These are phyloP conservation scores for Prionace glauca DNA, from an alignment of 2,797 vertebrate genomes.

Conservation along the genomic window DNA sequence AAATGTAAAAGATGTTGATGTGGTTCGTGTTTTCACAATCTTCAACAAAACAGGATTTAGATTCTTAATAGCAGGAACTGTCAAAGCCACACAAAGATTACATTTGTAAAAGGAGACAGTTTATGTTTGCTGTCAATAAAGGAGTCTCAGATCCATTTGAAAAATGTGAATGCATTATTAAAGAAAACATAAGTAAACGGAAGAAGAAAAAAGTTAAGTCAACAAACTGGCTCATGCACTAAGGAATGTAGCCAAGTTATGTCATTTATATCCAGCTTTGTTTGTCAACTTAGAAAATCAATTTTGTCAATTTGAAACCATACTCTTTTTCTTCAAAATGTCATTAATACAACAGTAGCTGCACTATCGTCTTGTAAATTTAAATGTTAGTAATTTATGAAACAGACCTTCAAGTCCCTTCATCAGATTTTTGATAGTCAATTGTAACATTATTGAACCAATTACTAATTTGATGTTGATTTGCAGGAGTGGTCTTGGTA, in stretches of 20 bases:
- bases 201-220: conserved; percentile 28
- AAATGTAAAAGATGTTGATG: conserved; percentile 46
- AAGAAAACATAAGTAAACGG: background rate
- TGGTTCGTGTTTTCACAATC: conserved; percentile 45
- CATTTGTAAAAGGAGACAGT: conserved; percentile 47
- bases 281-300: background rate
- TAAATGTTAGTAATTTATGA: background rate
- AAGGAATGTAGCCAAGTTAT: background rate
- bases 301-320: background rate
- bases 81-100: conserved; percentile 51
- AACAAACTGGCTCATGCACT: background rate
- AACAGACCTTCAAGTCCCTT: background rate
- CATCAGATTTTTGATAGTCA: background rate
- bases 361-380: background rate
- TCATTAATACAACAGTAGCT: background rate
- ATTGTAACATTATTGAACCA: background rate
- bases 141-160: conserved; percentile 39
- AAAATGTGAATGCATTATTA: background rate
- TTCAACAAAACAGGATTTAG: conserved; percentile 56
- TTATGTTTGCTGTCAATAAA: conserved; percentile 44
- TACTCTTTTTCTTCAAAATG: background rate
- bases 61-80: conserved; percentile 49
- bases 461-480: background rate
- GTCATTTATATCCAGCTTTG: background rate
- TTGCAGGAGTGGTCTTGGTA: background rate